phyloP scores from a whole-genome alignment of 2,888 invertebrate species.

The Metopia argyrocephala region DNA sequence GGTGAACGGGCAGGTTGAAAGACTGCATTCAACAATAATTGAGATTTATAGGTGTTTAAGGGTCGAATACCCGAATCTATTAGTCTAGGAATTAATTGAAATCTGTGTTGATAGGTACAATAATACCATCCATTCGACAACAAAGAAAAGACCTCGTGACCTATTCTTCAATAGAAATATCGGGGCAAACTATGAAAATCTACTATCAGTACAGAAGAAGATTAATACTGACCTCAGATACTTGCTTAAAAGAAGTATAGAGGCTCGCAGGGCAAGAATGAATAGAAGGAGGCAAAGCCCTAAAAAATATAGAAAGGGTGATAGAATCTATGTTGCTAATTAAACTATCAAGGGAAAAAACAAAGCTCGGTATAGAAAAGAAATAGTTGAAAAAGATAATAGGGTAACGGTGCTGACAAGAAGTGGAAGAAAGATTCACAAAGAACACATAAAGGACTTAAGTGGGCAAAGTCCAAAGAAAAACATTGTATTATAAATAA shows the following conservation, averaged over 20 bases:
- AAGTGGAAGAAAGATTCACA: constrained; percentile 11
- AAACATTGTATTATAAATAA: not conserved
- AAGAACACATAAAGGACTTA: not conserved
- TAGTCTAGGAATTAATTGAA: no score
- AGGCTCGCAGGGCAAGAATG: not conserved
- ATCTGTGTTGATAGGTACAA: not conserved
- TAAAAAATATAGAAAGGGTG: not conserved
- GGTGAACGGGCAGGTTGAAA: no score
- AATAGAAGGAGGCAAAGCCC: not conserved
- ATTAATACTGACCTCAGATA: not conserved
- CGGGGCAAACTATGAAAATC: not conserved
- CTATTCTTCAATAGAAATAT: not conserved
- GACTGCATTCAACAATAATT: no score
- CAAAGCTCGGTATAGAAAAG: not conserved
- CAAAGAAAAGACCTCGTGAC: not conserved
- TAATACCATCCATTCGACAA: not conserved
- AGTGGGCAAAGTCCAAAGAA: not conserved
- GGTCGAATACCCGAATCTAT: not conserved
- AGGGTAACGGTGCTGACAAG: constrained; percentile 18
- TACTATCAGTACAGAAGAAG: not conserved
- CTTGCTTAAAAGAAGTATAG: not conserved
- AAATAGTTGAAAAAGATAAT: constrained; percentile 5
- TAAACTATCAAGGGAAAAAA: not conserved
- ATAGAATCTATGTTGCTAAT: not conserved
- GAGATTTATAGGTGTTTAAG: no score